Evolutionary conservation across 2,888 invertebrate species (phyloP), one percentile per base, ranked within the genome.

Genomic region (Ellobium chinense): DNA sequence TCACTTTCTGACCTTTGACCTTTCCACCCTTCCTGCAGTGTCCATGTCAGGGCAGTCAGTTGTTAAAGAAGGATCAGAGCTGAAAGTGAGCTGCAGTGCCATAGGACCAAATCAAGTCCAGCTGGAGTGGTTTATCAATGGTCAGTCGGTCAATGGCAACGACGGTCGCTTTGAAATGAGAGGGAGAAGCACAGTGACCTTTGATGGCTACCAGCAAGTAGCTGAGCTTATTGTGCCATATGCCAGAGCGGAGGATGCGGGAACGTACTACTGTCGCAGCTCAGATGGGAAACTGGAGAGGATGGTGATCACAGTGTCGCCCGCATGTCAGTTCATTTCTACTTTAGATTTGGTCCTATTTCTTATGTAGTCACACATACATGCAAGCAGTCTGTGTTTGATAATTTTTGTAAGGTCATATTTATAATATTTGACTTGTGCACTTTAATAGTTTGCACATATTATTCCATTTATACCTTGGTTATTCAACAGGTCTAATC

Each of bases 71-170:
- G 84, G 83, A 0, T 37, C 39, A 2, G 70, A 72, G 14, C 36
- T 84, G 7, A 79, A 62, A 7, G 39, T 84, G 56, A 77, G 79
- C 4, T 84, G 84, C 36, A 58, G 31, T 1, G 83, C 80, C 14
- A 65, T 60, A 21, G 77, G 81, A 12, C 78, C 75, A 7, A 9
- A n/a, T 12, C 39, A 70, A n/a, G 70, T 70, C 27, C n/a, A 29
- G 27, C 12, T 80, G 37, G 77, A 80, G 58, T 84, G 84, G 84
- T 84, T 77, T 76, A 65, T 78, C 29, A 80, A 84, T 27, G 76
- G 82, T 24, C 5, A 36, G 18, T 18, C 24, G 1, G 29, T 54
- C 24, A 24, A 39, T 7, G 9, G 12, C 18, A 18, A n/a, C 3
- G 14, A 18, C 9, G 21, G 21, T 24, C 27, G 18, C 24, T 18